These are phyloP conservation scores for Capromys pilorides DNA, from an alignment of 2,797 vertebrate species.

Conservation along the genomic window DNA sequence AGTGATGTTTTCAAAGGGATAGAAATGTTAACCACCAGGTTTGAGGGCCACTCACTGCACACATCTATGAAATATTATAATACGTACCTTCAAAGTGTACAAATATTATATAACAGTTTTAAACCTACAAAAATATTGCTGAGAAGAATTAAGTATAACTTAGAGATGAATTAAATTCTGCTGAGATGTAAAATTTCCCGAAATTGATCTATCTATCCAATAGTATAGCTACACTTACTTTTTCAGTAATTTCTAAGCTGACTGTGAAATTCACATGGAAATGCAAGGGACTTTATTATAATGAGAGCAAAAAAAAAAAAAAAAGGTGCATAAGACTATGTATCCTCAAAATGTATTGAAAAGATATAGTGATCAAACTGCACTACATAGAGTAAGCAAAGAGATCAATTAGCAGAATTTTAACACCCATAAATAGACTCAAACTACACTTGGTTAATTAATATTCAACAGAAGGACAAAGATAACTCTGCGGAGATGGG, in stretches of 20 bases:
- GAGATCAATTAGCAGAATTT: not conserved
- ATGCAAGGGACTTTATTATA: not conserved
- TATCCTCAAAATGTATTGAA: not conserved
- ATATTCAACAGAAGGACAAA: not conserved
- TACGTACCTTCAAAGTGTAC: not conserved
- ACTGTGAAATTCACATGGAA: not conserved
- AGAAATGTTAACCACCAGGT: not conserved
- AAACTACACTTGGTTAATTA: not conserved
- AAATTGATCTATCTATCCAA: not conserved
- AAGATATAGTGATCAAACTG: not conserved
- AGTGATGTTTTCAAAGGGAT: not conserved
- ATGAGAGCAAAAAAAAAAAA: not conserved
- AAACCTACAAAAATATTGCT: not conserved
- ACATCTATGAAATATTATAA: not conserved
- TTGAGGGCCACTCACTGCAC: not conserved
- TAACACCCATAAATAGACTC: not conserved
- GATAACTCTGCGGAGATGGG: not conserved
- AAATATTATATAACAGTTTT: not conserved
- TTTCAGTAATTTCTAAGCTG: not conserved
- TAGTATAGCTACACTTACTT: not conserved
- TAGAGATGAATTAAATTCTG: not conserved
- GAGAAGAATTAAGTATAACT: not conserved
- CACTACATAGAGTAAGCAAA: not conserved
- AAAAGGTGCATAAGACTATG: not conserved
- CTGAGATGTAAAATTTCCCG: not conserved